Evolutionary conservation across 30 jellyfish, hydroid and myxozoan species (phyloP).

Genomic region (Pelagia noctiluca): DNA sequence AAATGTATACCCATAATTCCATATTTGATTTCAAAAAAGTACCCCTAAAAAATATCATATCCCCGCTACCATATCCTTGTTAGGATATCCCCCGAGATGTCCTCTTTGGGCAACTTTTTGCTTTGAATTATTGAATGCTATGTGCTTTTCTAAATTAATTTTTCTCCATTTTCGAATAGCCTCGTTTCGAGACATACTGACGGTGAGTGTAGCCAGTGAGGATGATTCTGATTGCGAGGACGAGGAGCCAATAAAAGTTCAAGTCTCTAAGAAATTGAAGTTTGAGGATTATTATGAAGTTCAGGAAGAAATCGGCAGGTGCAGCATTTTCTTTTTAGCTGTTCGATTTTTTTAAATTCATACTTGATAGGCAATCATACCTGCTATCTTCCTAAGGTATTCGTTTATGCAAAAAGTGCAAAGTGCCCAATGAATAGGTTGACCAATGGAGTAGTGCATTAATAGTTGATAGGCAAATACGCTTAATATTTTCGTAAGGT

Average conservation of each 20-base stretch:
- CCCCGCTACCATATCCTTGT: no score
- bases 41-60: no score
- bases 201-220: constrained; percentile 48
- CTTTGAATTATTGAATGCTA: neutral
- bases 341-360: no score
- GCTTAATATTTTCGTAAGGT: no score
- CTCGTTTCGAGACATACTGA: constrained; percentile 49
- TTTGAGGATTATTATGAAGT: constrained; percentile 66
- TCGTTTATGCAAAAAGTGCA: no score
- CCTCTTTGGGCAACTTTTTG: neutral
- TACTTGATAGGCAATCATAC: neutral
- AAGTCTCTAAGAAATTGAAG: constrained; percentile 44
- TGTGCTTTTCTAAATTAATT: no score
- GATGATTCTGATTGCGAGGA: constrained; percentile 40
- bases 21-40: no score
- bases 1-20: no score
- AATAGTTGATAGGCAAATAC: no score
- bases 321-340: neutral
- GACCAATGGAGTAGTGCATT: no score
- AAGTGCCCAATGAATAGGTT: no score
- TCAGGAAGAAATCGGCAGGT: constrained; percentile 77
- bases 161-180: constrained; percentile 13
- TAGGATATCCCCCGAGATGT: no score
- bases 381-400: constrained; percentile 6
- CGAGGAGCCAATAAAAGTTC: constrained; percentile 61